Evolutionary conservation across 2,797 vertebrate species (phyloP), one percentile per base, ranked within the genome.

Genomic region (Falco berigora): DNA sequence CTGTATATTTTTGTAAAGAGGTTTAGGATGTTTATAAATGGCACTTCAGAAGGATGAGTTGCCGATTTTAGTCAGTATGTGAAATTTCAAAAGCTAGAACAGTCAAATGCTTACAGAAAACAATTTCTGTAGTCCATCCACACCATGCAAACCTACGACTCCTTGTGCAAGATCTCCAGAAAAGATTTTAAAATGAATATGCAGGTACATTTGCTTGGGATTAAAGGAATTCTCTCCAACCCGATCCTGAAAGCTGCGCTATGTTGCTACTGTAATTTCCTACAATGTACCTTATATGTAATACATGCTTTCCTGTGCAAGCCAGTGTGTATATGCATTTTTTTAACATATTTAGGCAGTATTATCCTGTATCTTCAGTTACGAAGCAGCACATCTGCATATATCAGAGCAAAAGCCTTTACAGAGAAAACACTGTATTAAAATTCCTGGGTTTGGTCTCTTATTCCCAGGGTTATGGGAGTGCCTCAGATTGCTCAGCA

Each of bases 341-440:
- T 92, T 90, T 77, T 4, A 40, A 66, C 17, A 53, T 32, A 62
- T 80, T 87, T 64, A 94, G 69, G 84, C 81, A 88, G 86, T 93
- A 25, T 66, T 72, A 80, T 94, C 92, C 89, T 30, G 68, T 30
- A 55, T 88, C 92, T 96, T 58, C 82, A 73, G 81, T 97, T 96
- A 96, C n/a, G 90, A 96, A 97, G 86, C 92, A 62, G 94, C 90
- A 92, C 92, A 92, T 95, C 96, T 96, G 95, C 88, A 95, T 66
- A 12, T 74, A 95, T 92, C 92, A 86, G 75, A 80, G 84, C 95
- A 92, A 95, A 97, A 97, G 92, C 92, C 95, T 95, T 83, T 28
- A 76, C 86, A 96, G 94, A 94, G 90, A 97, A 96, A 97, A 95
- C 94, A 94, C 81, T 86, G 90, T 59, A 94, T 96, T 32, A 92